These are phyloP conservation scores for Allophyes oxyacanthae DNA, from an alignment of 2,888 invertebrate species.

Conservation along the genomic window DNA sequence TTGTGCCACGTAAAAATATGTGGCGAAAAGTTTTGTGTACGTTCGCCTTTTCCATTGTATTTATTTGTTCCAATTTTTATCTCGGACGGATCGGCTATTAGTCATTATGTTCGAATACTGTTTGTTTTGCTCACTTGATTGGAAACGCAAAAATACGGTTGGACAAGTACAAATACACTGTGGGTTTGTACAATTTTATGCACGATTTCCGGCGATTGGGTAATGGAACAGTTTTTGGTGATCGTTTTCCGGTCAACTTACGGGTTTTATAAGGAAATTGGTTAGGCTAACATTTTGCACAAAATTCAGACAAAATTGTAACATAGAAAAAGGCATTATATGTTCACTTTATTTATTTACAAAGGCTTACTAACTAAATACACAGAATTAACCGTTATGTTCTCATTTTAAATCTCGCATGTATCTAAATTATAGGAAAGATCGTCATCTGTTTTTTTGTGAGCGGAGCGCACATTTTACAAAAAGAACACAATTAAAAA, in stretches of 20 bases:
- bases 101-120: conserved; percentile 49
- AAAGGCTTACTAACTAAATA: no score
- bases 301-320: no score
- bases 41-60: conserved; percentile 52
- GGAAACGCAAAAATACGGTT: conserved; percentile 43
- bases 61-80: conserved; percentile 56
- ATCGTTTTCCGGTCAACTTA: conserved; percentile 36
- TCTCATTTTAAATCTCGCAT: no score
- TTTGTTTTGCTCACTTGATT: conserved; percentile 54
- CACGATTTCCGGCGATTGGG: conserved; percentile 27
- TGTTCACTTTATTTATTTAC: no score
- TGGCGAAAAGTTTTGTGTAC: conserved; percentile 51
- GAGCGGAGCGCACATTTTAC: no score
- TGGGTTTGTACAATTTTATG: conserved; percentile 37
- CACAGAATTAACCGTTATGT: no score
- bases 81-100: conserved; percentile 46
- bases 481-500: no score
- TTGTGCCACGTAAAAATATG: conserved; percentile 61
- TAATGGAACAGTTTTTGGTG: conserved; percentile 33
- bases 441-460: no score
- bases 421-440: no score
- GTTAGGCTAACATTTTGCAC: conserved; percentile 6
- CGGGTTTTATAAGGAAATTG: conserved; percentile 19
- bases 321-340: no score
- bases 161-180: conserved; percentile 39